phyloP scores from a whole-genome alignment of 1,140 invertebrate genomes.

The Hyles euphorbiae region DNA sequence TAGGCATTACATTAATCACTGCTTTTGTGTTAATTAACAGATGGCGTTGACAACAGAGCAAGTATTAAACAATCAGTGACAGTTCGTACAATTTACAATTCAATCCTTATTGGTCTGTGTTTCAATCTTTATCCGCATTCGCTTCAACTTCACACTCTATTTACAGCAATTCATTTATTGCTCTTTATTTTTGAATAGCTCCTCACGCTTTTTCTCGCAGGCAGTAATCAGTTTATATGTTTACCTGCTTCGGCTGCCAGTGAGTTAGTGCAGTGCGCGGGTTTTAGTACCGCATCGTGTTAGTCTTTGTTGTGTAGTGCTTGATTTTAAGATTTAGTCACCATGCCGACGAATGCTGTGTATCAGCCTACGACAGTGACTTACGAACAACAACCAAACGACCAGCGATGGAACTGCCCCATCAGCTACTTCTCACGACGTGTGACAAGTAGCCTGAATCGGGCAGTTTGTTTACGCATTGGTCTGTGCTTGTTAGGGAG shows the following conservation, averaged over 20 bases:
- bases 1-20: too few relatives aligned
- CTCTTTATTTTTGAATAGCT: constrained; percentile 6
- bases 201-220: constrained; percentile 9
- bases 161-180: background rate
- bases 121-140: background rate
- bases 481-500: constrained; percentile 59
- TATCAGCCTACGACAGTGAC: constrained; percentile 84
- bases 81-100: too few relatives aligned
- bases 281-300: constrained; percentile 9
- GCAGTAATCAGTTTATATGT: constrained; percentile 9
- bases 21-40: too few relatives aligned
- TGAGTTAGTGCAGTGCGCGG: constrained; percentile 20
- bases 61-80: too few relatives aligned
- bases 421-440: constrained; percentile 77
- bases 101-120: background rate
- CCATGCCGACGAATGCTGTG: constrained; percentile 80
- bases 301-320: constrained; percentile 27
- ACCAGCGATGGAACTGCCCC: constrained; percentile 73
- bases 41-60: too few relatives aligned
- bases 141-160: background rate
- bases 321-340: constrained; percentile 24
- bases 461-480: constrained; percentile 62
- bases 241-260: constrained; percentile 15
- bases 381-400: constrained; percentile 78
- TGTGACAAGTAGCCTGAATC: constrained; percentile 70